Evolutionary conservation across 2,113 vertebrate genomes (phyloP), one percentile per base, ranked within the genome.

Genomic region (Anser brachyrhynchus): DNA sequence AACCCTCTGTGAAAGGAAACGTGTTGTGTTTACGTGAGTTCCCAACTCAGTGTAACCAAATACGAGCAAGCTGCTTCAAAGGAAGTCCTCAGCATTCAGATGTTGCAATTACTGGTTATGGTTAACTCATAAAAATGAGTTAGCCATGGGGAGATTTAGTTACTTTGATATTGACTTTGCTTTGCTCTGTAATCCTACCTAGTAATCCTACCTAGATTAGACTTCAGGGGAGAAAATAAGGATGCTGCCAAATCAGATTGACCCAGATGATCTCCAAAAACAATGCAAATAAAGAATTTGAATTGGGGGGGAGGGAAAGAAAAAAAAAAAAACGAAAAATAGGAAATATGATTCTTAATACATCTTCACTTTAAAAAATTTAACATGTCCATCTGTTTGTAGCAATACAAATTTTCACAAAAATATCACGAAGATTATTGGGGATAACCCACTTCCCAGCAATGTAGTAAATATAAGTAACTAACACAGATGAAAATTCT

Each of bases 41-140:
- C 57, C 33, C 49, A 35, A 6, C 7, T 37, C 9, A 19, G 41
- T 33, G 1, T 13, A 58, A 26, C 35, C 18, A 29, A 59, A 35
- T 0, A 0, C 1, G 1, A 70, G 13, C 14, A 20, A 37, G n/a
- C 8, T 61, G 65, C 64, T 37, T 41, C 29, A 35, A 33, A 44
- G 57, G 49, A 85, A 64, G 31, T 26, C 20, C 43, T 58, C 70
- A 41, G 46, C 46, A 6, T 62, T 67, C n/a, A 2, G n/a, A 7
- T 58, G 49, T 33, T 77, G 39, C 35, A 49, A 31, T 22, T 61
- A 21, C n/a, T 67, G 65, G 33, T 49, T 49, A 49, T 22, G 46
- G 46, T 49, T 49, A 49, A 49, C 46, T 49, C 46, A 22, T 22
- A 49, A 49, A 49, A 49, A 10, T 13, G 59, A 55, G 33, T 51